phyloP scores from a whole-genome alignment of 2,797 vertebrate species.

The Oophaga sylvatica region DNA sequence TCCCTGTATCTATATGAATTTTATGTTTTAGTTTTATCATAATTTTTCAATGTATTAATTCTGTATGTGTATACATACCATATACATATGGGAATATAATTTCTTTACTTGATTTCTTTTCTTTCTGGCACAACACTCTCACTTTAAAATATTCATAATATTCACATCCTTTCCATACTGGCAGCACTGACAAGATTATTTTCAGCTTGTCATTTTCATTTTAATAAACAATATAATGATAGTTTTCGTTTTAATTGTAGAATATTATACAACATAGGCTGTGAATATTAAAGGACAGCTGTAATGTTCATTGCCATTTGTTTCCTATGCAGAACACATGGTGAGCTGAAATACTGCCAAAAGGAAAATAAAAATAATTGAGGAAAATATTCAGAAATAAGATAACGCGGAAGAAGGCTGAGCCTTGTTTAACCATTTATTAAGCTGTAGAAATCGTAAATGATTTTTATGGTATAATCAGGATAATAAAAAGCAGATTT shows the following conservation, averaged over 20 bases:
- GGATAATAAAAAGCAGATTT: too few species aligned
- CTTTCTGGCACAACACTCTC: slow-evolving; percentile 14
- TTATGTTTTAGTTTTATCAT: background rate
- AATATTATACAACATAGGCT: slow-evolving; percentile 58
- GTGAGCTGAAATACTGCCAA: slow-evolving; percentile 58
- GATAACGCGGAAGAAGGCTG: slow-evolving; percentile 15
- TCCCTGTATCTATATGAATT: background rate
- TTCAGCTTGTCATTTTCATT: slow-evolving; percentile 55
- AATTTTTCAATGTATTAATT: background rate
- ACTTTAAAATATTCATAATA: slow-evolving; percentile 48
- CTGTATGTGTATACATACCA: background rate
- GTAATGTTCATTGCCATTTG: slow-evolving; percentile 58
- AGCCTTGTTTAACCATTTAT: slow-evolving; percentile 34
- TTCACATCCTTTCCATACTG: slow-evolving; percentile 29
- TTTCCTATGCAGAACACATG: slow-evolving; percentile 55
- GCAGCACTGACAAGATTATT: slow-evolving; percentile 52
- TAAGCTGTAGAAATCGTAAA: background rate
- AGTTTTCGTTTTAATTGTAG: slow-evolving; percentile 61
- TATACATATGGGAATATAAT: slow-evolving; percentile 13
- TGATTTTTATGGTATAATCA: background rate
- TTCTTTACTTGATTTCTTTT: background rate
- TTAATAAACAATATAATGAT: slow-evolving; percentile 61
- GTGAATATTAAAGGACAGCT: slow-evolving; percentile 58
- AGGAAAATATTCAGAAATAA: slow-evolving; percentile 31
- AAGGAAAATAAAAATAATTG: slow-evolving; percentile 55